A percentile compares a stretch with the other conserved stretches of the same genome.
phyloP scores from a whole-genome alignment of 2,888 invertebrate species.

The Syritta pipiens region DNA sequence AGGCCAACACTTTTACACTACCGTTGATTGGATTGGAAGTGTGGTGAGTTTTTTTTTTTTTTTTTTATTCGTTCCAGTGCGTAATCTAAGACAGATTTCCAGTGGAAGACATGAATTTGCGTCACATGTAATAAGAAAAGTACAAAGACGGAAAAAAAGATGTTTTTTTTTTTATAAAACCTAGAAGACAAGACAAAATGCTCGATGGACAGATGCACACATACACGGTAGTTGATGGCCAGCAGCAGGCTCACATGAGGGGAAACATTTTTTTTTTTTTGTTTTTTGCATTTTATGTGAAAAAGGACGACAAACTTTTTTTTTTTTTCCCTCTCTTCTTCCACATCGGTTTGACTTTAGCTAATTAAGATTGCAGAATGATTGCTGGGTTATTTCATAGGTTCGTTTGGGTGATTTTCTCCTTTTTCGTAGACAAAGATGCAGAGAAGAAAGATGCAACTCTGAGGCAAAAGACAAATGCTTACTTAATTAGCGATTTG shows the following conservation, averaged over 20 bases:
- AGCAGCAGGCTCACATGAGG: constrained; percentile 21
- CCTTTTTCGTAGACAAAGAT: constrained; percentile 1
- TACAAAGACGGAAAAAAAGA: background rate
- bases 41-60: background rate
- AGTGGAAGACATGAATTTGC: constrained; percentile 44
- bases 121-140: constrained; percentile 58
- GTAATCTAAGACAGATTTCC: constrained; percentile 53
- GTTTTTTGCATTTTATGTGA: too few species aligned
- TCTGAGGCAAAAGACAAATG: constrained; percentile 61
- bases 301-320: constrained; percentile 48
- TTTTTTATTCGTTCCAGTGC: constrained; percentile 25
- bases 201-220: constrained; percentile 3
- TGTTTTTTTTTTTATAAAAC: constrained; percentile 5
- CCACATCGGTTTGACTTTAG: constrained; percentile 32
- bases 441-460: constrained; percentile 18
- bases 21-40: constrained; percentile 56
- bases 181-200: constrained; percentile 4
- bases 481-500: constrained; percentile 63
- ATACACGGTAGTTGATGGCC: constrained; percentile 5
- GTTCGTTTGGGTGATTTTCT: background rate
- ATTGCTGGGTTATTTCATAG: constrained; percentile 58
- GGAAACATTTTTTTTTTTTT: constrained; percentile 43
- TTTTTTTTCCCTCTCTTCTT: too few species aligned
- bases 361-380: constrained; percentile 70
- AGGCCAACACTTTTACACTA: constrained; percentile 11